Evolutionary conservation across 2,113 vertebrate genomes (phyloP).

Genomic region (Castor canadensis): DNA sequence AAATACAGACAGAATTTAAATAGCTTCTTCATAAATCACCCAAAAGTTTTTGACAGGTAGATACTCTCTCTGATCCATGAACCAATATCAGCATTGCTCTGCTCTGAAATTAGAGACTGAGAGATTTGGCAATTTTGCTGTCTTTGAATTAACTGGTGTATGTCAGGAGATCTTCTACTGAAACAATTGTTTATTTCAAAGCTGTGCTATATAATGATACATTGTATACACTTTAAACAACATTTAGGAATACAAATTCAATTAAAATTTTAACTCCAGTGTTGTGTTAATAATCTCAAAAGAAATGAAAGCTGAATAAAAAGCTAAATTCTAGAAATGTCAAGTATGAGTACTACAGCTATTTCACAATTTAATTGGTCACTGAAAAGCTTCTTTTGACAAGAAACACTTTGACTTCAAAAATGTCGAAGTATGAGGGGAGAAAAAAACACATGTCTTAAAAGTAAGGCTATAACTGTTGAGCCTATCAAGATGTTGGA

Average conservation of each 20-base stretch:
- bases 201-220: not conserved
- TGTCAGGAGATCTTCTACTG: not conserved
- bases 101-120: not conserved
- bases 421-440: not conserved
- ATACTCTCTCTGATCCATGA: not conserved
- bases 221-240: not conserved
- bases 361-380: not conserved
- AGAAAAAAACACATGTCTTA: not conserved
- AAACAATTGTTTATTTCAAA: not conserved
- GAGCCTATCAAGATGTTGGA: not conserved
- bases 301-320: slow-evolving; percentile 20
- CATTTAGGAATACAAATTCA: not conserved
- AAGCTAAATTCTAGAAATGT: slow-evolving; percentile 9
- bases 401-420: not conserved
- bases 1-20: not conserved
- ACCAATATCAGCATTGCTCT: not conserved
- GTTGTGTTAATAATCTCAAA: not conserved
- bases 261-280: not conserved
- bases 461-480: not conserved
- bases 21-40: not conserved
- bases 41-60: not conserved
- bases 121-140: not conserved
- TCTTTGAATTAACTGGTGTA: not conserved
- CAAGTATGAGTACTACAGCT: not conserved
- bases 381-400: not conserved